phyloP scores from a whole-genome alignment of 2,888 invertebrate species.

The Chrysolina haemoptera region DNA sequence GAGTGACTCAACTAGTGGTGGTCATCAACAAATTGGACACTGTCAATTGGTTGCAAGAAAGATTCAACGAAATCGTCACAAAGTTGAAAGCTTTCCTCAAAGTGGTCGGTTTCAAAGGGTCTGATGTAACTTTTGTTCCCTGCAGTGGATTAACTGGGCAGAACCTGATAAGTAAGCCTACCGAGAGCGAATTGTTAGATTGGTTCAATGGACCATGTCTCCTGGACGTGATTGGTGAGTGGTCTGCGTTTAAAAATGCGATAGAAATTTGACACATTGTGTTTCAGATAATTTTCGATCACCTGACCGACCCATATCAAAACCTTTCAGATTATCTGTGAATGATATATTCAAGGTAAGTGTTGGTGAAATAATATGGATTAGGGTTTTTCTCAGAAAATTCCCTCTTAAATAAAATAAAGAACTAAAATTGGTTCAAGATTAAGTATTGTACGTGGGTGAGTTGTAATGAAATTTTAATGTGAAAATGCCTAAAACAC shows the following conservation, averaged over 20 bases:
- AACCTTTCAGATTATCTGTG: slow-evolving; percentile 92
- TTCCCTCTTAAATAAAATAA: background rate
- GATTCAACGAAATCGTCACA: slow-evolving; percentile 90
- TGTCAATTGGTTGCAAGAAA: slow-evolving; percentile 90
- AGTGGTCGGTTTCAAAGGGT: slow-evolving; percentile 92
- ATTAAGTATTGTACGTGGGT: background rate
- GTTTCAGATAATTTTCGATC: slow-evolving; percentile 83
- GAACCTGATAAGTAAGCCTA: slow-evolving; percentile 83
- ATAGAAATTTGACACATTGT: background rate
- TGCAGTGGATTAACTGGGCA: slow-evolving; percentile 97
- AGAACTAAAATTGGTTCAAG: no score
- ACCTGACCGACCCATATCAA: slow-evolving; percentile 88
- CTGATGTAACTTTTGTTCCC: slow-evolving; percentile 90
- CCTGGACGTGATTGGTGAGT: slow-evolving; percentile 84
- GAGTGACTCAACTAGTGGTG: slow-evolving; percentile 94
- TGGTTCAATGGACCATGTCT: slow-evolving; percentile 92
- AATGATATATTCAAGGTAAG: slow-evolving; percentile 94
- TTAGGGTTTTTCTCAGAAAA: background rate
- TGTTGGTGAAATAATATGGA: background rate
- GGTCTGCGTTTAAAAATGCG: background rate
- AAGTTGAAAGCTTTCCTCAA: slow-evolving; percentile 89
- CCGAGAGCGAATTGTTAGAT: slow-evolving; percentile 75
- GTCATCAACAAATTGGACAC: slow-evolving; percentile 99
- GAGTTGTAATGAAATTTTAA: background rate
- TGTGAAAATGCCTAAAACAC: background rate